Evolutionary conservation across 2,888 invertebrate species (phyloP).

Genomic region (Frankliniella fusca): DNA sequence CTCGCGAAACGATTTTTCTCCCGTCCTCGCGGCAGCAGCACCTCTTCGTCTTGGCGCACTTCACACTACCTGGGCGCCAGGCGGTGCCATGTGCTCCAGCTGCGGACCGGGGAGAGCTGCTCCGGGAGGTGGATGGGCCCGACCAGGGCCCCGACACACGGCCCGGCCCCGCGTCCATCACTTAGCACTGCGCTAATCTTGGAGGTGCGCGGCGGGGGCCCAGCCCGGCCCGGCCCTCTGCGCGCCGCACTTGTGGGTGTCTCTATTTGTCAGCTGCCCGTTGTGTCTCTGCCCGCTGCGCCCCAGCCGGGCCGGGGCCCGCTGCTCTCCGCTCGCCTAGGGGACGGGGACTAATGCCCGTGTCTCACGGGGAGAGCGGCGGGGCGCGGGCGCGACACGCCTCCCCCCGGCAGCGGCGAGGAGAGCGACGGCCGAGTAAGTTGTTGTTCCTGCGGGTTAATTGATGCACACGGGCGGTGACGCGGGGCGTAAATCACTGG

Average conservation of each 20-base stretch:
- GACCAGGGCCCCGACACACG: too few species aligned
- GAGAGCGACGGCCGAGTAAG: background rate
- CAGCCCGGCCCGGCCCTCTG: too few species aligned
- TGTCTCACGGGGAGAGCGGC: background rate
- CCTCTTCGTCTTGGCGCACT: too few species aligned
- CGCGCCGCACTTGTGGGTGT: background rate
- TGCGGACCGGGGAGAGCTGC: too few species aligned
- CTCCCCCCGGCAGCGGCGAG: background rate
- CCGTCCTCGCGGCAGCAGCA: too few species aligned
- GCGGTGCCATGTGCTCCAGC: too few species aligned
- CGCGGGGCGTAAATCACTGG: conserved; percentile 6
- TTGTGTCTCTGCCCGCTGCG: background rate
- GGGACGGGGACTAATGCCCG: conserved; percentile 14
- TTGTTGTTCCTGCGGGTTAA: conserved; percentile 17
- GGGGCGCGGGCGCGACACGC: background rate
- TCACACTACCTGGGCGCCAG: too few species aligned
- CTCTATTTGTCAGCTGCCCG: conserved; percentile 16
- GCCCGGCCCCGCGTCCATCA: too few species aligned
- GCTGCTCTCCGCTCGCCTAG: background rate
- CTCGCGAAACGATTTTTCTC: background rate
- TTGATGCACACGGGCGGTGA: background rate
- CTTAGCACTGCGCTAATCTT: too few species aligned
- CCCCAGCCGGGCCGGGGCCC: background rate
- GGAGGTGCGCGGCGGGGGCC: too few species aligned
- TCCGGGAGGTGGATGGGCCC: too few species aligned